Evolutionary conservation across 2,888 invertebrate species (phyloP).

Genomic region (Cyclophora punctaria): DNA sequence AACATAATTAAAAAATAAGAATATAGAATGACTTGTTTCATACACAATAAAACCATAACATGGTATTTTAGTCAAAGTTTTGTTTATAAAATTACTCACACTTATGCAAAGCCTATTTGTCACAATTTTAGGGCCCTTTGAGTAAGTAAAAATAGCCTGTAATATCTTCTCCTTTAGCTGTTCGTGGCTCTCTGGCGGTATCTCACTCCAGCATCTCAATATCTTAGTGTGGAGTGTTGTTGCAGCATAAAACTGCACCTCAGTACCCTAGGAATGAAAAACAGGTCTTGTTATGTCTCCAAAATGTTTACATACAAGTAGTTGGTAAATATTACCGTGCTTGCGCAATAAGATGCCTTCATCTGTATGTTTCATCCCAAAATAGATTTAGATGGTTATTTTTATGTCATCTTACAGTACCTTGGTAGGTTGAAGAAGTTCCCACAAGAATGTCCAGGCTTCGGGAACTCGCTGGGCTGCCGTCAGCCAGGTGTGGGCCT

Average conservation of each 20-base stretch:
- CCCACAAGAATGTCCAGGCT: constrained; percentile 96
- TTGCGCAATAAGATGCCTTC: not conserved
- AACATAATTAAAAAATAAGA: too few species aligned
- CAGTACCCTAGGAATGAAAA: constrained; percentile 78
- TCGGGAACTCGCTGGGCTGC: constrained; percentile 88
- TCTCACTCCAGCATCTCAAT: constrained; percentile 89
- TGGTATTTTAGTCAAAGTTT: too few species aligned
- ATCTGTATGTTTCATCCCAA: too few species aligned
- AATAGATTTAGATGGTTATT: too few species aligned
- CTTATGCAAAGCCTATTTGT: constrained; percentile 90
- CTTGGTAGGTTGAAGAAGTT: constrained; percentile 86
- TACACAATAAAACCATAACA: too few species aligned
- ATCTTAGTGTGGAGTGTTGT: constrained; percentile 92
- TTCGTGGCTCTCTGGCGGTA: constrained; percentile 86
- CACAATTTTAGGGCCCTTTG: constrained; percentile 88
- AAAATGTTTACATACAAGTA: not conserved
- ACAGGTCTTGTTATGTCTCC: not conserved
- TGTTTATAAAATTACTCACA: constrained; percentile 70
- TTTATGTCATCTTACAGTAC: constrained; percentile 54
- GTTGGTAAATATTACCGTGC: not conserved
- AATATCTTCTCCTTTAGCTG: constrained; percentile 85
- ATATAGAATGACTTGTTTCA: too few species aligned
- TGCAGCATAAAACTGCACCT: constrained; percentile 96
- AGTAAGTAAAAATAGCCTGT: constrained; percentile 83
- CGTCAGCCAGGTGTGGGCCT: constrained; percentile 90